These are phyloP conservation scores for Pseudeuparius sepicola DNA, from an alignment of 2,888 invertebrate genomes.

Conservation along the genomic window DNA sequence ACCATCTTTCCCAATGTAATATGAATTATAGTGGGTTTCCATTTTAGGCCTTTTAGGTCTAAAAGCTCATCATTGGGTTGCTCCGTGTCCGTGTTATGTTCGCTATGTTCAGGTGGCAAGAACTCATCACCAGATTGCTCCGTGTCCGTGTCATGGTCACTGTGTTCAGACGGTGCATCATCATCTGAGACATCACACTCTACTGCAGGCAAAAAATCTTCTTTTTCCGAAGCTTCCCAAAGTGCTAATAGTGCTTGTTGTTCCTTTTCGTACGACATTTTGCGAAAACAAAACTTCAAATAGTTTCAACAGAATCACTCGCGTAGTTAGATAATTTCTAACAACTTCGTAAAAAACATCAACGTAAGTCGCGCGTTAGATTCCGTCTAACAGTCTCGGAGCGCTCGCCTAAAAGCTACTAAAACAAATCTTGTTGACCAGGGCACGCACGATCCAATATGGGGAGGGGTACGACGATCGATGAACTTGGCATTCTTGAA, in stretches of 20 bases:
- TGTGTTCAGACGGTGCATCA: constrained; percentile 2
- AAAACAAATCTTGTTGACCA: no score
- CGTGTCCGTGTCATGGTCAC: neutral
- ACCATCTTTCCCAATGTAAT: constrained; percentile 2
- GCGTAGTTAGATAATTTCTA: constrained; percentile 2
- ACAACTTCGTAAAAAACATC: neutral
- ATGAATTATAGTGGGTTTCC: neutral
- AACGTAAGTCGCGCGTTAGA: neutral
- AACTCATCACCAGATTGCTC: neutral
- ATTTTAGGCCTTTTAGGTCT: no score
- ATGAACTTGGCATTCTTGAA: no score
- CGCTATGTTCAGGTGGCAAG: neutral
- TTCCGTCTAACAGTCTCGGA: constrained; percentile 1
- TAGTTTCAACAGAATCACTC: constrained; percentile 1
- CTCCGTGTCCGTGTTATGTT: neutral
- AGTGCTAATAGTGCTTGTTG: neutral
- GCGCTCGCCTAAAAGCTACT: no score
- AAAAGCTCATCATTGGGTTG: neutral
- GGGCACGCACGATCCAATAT: no score
- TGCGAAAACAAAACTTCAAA: neutral
- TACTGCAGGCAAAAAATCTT: neutral
- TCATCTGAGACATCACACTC: constrained; percentile 1
- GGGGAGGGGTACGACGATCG: no score
- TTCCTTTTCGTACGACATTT: constrained; percentile 1
- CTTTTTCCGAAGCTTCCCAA: constrained; percentile 1